phyloP scores from a whole-genome alignment of 2,113 vertebrate species.

The Galeopterus variegatus region DNA sequence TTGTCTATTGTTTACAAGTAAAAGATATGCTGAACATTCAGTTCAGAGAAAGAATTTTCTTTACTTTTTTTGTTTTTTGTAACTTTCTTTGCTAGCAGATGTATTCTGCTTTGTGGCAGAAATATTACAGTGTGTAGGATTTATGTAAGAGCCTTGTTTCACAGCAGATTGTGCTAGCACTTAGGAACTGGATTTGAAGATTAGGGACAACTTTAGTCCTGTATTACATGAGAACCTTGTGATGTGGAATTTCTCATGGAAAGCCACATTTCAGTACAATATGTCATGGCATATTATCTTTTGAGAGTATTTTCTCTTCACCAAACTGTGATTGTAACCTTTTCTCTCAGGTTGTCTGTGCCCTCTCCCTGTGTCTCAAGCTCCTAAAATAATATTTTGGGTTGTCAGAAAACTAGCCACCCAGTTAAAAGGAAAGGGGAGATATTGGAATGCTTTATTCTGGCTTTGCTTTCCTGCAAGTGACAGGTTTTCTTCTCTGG shows the following conservation, averaged over 20 bases:
- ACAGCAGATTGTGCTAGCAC: constrained; percentile 57
- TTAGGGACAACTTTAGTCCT: constrained; percentile 58
- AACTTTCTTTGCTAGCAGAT: constrained; percentile 63
- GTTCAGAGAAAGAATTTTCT: constrained; percentile 64
- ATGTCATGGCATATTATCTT: constrained; percentile 81
- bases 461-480: constrained; percentile 66
- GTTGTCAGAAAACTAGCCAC: constrained; percentile 79
- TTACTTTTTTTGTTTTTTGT: neutral
- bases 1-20: constrained; percentile 6
- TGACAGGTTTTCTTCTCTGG: constrained; percentile 74
- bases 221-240: constrained; percentile 60
- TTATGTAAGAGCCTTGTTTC: constrained; percentile 75
- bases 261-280: constrained; percentile 73
- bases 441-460: constrained; percentile 73
- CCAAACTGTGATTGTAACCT: constrained; percentile 83
- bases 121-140: constrained; percentile 61
- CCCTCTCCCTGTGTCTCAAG: constrained; percentile 78
- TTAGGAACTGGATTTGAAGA: constrained; percentile 75
- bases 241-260: constrained; percentile 82
- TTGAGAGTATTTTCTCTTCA: constrained; percentile 80
- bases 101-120: constrained; percentile 51
- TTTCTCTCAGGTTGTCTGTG: constrained; percentile 77
- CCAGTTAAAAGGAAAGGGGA: constrained; percentile 66
- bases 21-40: constrained; percentile 34
- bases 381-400: constrained; percentile 84